Evolutionary conservation across 1,140 invertebrate species (phyloP), one percentile per base, ranked within the genome.

Genomic region (Ectropis grisescens): DNA sequence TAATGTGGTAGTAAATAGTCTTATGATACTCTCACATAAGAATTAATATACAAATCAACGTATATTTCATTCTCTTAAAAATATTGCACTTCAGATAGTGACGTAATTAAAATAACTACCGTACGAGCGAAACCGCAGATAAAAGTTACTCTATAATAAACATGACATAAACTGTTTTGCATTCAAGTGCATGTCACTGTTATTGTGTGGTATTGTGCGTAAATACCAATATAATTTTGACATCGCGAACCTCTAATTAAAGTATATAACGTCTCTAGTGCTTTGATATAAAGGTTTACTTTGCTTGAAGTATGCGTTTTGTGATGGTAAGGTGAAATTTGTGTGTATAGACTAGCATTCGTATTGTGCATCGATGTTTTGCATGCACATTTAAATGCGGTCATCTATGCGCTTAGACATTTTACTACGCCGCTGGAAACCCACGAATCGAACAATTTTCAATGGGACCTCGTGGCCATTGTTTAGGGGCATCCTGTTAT

Each of bases 311-410:
- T 2, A 11, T 13, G 6, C 6, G 25, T 32, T 16, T 35, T 9
- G 14, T 11, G 15, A 8, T 14, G 13, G 46, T 24, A 37, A 19
- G 16, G 16, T 4, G 3, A 19, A 4, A 8, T 19, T 19, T 19
- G 47, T 47, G 36, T 32, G 38, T 49, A 55, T 58, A 66, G 50
- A 54, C 59, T 37, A 43, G 49, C 58, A 61, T 69, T 62, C 56
- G 55, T 49, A 61, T 70, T 71, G 59, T 72, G 51, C 57, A 61
- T 67, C 65, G 64, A 71, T 75, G 62, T 71, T 72, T 68, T 72
- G 60, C 70, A 78, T 78, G 67, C 69, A 74, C 65, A 71, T 74
- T 71, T 70, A 70, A 72, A 71, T 67, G 57, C 52, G 60, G 54
- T 64, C 62, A 75, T 71, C 54, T 69, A 56, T 59, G 64, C 56